Evolutionary conservation across 35 echinoderm and acorn worm species (phyloP), one percentile per base, ranked within the genome.

Genomic region (Ophioderma brevispina): DNA sequence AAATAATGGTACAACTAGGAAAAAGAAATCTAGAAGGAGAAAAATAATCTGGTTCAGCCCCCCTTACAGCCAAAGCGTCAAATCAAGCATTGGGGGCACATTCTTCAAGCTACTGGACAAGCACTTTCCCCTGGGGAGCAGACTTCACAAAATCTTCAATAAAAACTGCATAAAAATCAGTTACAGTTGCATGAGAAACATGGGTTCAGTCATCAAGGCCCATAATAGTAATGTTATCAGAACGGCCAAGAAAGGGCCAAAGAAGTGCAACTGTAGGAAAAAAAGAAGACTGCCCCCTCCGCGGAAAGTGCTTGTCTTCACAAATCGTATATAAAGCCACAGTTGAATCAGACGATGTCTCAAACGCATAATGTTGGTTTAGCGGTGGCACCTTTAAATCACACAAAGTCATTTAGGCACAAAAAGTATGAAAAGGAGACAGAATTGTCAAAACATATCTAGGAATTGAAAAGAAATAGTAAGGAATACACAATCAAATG

Each of bases 171-270:
- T 55, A 32, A 91, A 91, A 79, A 38, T 91, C n/a, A 85, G 56
- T 43, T 91, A 85, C 87, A 89, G 89, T 43, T 91, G 81, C 34
- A 86, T 86, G 82, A 56, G 28, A 11, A 91, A 91, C 43, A 85
- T 85, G 52, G 43, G 38, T 33, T 75, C 81, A 31, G 79, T 91
- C 37, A 91, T 82, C 40, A 63, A 91, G n/a, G 5, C 80, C 25
- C 55, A 91, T 14, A 91, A 91, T 55, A 76, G 25, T 34, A 80
- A 19, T 80, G 78, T 80, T 4, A 18, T 25, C 17, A 70, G n/a
- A 70, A 70, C 10, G 23, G 17, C 33, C 39, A 36, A 18, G 23
- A 50, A 32, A 84, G 13, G 0, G 40, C 39, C 52, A n/a, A 30
- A 11, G 64, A 25, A 36, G 64, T 85, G 2, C 43, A 85, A 85